Percentiles rank a stretch among this genome's conserved stretches.
Conservation (phyloP, 2,888 invertebrate species). For the Nineta flava region DNA sequence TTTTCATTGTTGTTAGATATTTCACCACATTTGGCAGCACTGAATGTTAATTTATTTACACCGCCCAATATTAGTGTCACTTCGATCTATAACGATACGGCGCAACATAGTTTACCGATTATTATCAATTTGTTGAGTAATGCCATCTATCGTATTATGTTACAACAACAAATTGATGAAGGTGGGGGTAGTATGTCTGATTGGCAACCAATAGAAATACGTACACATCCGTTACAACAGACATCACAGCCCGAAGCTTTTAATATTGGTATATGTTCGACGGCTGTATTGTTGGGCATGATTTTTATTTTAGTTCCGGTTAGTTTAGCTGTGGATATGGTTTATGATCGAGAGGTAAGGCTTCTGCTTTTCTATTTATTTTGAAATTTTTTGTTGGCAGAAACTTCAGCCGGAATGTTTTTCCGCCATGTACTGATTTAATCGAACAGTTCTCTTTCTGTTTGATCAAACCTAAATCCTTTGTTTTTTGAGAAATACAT, state of each 20-base stretch:
- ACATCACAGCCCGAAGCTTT: slow-evolving; percentile 57
- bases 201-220: slow-evolving; percentile 44
- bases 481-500: too few relatives aligned
- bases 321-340: slow-evolving; percentile 62
- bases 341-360: slow-evolving; percentile 66
- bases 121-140: slow-evolving; percentile 56
- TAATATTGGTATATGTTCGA: slow-evolving; percentile 52
- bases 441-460: too few relatives aligned
- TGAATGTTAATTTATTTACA: slow-evolving; percentile 39
- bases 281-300: slow-evolving; percentile 66
- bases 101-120: slow-evolving; percentile 62
- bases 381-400: too few relatives aligned
- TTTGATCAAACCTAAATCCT: too few relatives aligned
- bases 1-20: slow-evolving; percentile 44
- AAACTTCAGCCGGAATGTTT: too few relatives aligned
- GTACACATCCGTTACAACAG: slow-evolving; percentile 54
- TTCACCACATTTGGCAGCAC: slow-evolving; percentile 49
- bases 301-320: slow-evolving; percentile 64
- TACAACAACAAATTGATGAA: neutral
- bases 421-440: too few relatives aligned
- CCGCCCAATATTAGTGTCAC: slow-evolving; percentile 38
- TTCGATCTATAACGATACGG: slow-evolving; percentile 62
- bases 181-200: neutral
- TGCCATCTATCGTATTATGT: slow-evolving; percentile 36
- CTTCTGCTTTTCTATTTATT: neutral